Evolutionary conservation across 1,140 invertebrate species (phyloP), one percentile per base, ranked within the genome.

Genomic region (Pemphigus obesinymphae): DNA sequence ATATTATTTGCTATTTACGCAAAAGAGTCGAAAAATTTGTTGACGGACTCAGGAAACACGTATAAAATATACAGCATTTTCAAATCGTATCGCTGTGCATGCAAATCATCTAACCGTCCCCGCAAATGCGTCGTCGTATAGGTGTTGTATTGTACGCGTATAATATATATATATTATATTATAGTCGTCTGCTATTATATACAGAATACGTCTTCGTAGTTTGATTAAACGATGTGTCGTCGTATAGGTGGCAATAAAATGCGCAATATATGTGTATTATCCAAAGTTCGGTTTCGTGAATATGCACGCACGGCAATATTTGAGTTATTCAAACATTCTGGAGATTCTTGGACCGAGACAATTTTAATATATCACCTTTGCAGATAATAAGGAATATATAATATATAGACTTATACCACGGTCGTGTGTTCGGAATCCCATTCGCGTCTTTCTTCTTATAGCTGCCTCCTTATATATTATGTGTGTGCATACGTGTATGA

Each of bases 361-460:
- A 78, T 78, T 78, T 78, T 78, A 78, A 78, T 78, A 78, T 78
- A 78, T 58, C 73, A 78, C 73, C 73, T 78, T 78, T 78, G 53
- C 50, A 68, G 34, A 76, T 55, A 26, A 34, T 58, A 78, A 55
- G 48, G 73, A 37, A 75, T 75, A 53, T 75, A 53, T 75, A 43
- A 70, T 70, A 66, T 66, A 37, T 66, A 11, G 8, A n/a, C 3
- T 0, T 58, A 58, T 58, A 58, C 7, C 8, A 29, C 53, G 53
- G 23, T 23, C 23, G 23, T 58, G 23, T 26, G 23, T 58, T 70
- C 34, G 40, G 66, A 70, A 70, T 70, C 66, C 37, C 37, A 43
- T 43, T 70, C 37, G n/a, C n/a, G 66, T 45, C 66, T 66, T 66
- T 66, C 11, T n/a, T n/a, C n/a, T n/a, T 6, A 23, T n/a, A 0